These are phyloP conservation scores for Dryobotodes eremita DNA, from an alignment of 2,888 invertebrate genomes.

Conservation along the genomic window DNA sequence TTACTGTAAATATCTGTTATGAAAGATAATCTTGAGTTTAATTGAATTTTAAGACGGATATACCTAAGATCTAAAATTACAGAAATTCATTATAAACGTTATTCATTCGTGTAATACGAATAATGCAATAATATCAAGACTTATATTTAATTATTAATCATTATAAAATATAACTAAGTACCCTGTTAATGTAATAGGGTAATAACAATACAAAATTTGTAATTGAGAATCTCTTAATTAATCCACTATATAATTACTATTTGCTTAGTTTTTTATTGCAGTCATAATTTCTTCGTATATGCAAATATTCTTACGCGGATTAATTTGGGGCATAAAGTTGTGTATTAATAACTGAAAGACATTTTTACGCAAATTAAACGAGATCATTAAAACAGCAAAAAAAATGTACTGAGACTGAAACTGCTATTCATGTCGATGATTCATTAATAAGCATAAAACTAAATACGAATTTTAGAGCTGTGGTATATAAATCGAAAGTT, in stretches of 20 bases:
- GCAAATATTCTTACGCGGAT: neutral
- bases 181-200: neutral
- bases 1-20: neutral
- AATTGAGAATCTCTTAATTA: constrained; percentile 12
- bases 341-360: constrained; percentile 2
- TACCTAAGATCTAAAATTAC: neutral
- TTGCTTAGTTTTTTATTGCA: constrained; percentile 10
- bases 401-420: neutral
- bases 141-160: neutral
- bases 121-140: neutral
- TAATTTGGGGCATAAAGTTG: neutral
- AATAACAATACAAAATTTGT: constrained; percentile 3
- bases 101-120: no score
- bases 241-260: neutral
- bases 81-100: neutral
- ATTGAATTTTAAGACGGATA: neutral
- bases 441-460: neutral
- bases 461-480: neutral
- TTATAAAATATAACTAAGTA: neutral
- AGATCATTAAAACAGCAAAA: neutral
- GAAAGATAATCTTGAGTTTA: neutral
- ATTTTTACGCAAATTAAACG: neutral
- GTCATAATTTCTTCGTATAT: neutral
- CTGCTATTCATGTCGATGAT: neutral
- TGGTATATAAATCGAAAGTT: neutral